Base-by-base conservation (phyloP, 2,888 invertebrate genomes). In the Prionchulus punctatus region DNA sequence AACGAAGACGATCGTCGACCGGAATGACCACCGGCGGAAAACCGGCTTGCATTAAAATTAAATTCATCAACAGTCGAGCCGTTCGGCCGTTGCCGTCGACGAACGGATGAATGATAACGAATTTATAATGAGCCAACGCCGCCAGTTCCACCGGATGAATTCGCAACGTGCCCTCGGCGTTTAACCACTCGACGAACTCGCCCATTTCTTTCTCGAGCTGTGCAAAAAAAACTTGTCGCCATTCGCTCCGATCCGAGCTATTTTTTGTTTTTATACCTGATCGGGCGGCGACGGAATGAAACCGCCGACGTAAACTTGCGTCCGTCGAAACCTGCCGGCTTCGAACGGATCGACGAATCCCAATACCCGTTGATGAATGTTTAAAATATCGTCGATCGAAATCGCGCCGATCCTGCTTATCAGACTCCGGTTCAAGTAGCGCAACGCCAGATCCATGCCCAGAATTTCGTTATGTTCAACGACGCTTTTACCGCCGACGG, bases 41-140 rank as follows among this genome's bases (percentile, higher is more conserved):
- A 0, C 94, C 92, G 1, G 87, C 86, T 72, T 85, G 72, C 85
- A 96, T 86, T 31, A 96, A 79, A 60, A 96, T 81, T 64, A 91
- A 80, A 74, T 96, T 96, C 92, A 96, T 94, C 1, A 96, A 79
- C 27, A 96, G 78, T 30, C 96, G 79, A 18, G 91, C 89, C 0
- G 94, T 94, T 67, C 96, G 80, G 0, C 94, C 96, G 69, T 96
- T 96, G 51, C 96, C 94, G 73, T 96, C 94, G 1, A 84, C 80
- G 75, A 96, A 96, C 0, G 96, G 96, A 76, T 96, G 96, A 63
- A 96, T 91, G 70, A 86, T 86, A 0, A 96, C 96, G 48, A 96
- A 73, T 75, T 91, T 91, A 74, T 94, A 96, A 75, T 96, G 96
- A 0, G 91, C 92, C 55, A 94, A 75, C 0, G 96, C 94, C 53